Evolutionary conservation across 2,888 invertebrate species (phyloP).

Genomic region (Andrena fulva): DNA sequence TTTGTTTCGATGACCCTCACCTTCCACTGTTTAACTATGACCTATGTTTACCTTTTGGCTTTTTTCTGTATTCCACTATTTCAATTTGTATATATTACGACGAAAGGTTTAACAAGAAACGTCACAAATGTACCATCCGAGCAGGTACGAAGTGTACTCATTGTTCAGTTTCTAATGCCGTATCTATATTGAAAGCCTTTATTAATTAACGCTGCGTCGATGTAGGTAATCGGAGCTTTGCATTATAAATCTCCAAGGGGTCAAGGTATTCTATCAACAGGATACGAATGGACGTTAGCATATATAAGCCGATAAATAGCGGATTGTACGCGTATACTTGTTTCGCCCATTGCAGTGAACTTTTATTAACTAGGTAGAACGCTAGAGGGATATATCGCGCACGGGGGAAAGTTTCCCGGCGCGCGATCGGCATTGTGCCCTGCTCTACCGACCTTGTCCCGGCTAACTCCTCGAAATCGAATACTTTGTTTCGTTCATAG

Average conservation of each 20-base stretch:
- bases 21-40: not conserved
- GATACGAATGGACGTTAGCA: not conserved
- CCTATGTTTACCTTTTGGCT: not conserved
- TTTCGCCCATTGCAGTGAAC: slow-evolving; percentile 39
- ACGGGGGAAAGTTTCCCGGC: slow-evolving; percentile 53
- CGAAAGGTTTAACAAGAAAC: not conserved
- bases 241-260: slow-evolving; percentile 4
- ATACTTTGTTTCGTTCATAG: slow-evolving; percentile 25
- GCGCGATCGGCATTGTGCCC: slow-evolving; percentile 40
- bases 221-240: not conserved
- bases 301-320: slow-evolving; percentile 16
- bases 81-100: not conserved
- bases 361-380: slow-evolving; percentile 49
- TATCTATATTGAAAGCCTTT: slow-evolving; percentile 6
- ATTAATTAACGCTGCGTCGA: not conserved
- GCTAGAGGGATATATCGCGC: slow-evolving; percentile 30
- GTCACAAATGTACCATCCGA: not conserved
- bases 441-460: slow-evolving; percentile 60
- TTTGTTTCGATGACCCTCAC: slow-evolving; percentile 1
- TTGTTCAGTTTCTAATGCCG: not conserved
- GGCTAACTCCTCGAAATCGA: slow-evolving; percentile 31
- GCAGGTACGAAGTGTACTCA: not conserved
- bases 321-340: slow-evolving; percentile 6
- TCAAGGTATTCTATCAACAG: slow-evolving; percentile 21
- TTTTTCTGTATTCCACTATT: not conserved